Percentiles rank a stretch among this genome's conserved stretches.
Evolutionary conservation across 2,113 vertebrate genomes (phyloP).

Genomic region (Pavo muticus): DNA sequence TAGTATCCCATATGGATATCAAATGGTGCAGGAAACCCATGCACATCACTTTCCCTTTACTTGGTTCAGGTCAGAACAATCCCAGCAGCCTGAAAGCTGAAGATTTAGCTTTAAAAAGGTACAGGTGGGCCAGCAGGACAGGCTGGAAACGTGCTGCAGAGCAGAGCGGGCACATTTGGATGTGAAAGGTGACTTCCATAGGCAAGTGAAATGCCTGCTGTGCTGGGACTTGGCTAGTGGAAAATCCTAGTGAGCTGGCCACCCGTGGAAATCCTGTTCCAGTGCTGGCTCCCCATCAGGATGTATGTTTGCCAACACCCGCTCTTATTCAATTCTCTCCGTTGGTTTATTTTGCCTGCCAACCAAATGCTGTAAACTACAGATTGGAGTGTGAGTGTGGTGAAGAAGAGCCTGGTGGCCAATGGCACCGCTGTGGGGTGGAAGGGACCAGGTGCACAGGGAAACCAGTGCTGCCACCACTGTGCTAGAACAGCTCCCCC

Average conservation of each 20-base stretch:
- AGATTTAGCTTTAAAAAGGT: background rate
- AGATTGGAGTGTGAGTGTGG: background rate
- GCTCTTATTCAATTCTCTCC: background rate
- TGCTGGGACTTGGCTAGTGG: background rate
- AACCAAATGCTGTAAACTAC: background rate
- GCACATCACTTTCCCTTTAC: no score
- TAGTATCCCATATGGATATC: background rate
- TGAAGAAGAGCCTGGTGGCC: background rate
- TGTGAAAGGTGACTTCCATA: background rate
- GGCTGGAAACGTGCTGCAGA: fast-evolving
- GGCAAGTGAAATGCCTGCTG: background rate
- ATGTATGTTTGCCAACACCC: background rate
- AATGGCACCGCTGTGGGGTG: background rate
- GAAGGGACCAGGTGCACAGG: fast-evolving
- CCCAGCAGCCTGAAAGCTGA: background rate
- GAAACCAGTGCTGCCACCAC: fast-evolving
- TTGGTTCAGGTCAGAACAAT: no score
- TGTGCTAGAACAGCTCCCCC: background rate
- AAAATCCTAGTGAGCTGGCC: background rate
- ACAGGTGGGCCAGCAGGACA: fast-evolving
- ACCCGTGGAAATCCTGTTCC: background rate
- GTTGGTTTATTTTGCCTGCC: background rate
- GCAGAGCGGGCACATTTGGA: background rate
- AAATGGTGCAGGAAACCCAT: background rate
- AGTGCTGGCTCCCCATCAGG: fast-evolving